A percentile compares a stretch with the other conserved stretches of the same genome.
Conservation (phyloP, 2,888 invertebrate genomes). For the Lithophane leautieri region DNA sequence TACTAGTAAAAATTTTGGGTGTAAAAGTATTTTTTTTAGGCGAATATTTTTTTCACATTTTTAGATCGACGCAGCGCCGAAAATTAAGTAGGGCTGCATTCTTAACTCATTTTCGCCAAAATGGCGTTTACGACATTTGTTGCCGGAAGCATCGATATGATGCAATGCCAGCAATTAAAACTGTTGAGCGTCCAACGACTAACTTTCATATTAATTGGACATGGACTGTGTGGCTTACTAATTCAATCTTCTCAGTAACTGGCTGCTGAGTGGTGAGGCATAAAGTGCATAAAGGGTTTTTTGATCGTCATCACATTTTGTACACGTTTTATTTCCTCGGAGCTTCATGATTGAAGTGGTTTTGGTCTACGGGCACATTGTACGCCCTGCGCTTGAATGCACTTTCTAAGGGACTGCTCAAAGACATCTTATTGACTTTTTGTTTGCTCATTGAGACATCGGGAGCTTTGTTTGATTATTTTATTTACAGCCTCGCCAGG, state of each 20-base stretch:
- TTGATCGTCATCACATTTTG: slow-evolving; percentile 58
- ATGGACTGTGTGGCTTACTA: slow-evolving; percentile 41
- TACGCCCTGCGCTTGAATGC: slow-evolving; percentile 75
- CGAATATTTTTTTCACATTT: too few relatives aligned
- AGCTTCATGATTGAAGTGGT: slow-evolving; percentile 73
- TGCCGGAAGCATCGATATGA: too few relatives aligned
- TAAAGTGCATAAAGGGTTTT: slow-evolving; percentile 71
- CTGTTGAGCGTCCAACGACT: slow-evolving; percentile 2
- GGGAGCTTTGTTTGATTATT: slow-evolving; percentile 63
- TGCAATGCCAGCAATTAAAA: slow-evolving; percentile 29
- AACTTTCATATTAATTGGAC: slow-evolving; percentile 54
- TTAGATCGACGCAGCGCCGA: too few relatives aligned
- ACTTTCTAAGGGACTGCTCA: slow-evolving; percentile 69
- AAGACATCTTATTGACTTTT: slow-evolving; percentile 76
- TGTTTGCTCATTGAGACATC: slow-evolving; percentile 73
- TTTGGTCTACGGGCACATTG: slow-evolving; percentile 85
- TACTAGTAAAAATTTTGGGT: too few relatives aligned
- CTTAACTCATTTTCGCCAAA: too few relatives aligned
- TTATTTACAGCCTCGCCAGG: slow-evolving; percentile 45
- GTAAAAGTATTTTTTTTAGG: too few relatives aligned
- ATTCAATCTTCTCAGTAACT: slow-evolving; percentile 54
- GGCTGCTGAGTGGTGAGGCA: slow-evolving; percentile 58
- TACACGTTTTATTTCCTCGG: slow-evolving; percentile 57
- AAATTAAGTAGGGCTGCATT: too few relatives aligned
- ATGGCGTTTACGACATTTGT: too few relatives aligned